Percentiles rank a stretch among this genome's conserved stretches.
Conservation (phyloP, 2,888 invertebrate genomes). For the Zygogramma bicolorata region DNA sequence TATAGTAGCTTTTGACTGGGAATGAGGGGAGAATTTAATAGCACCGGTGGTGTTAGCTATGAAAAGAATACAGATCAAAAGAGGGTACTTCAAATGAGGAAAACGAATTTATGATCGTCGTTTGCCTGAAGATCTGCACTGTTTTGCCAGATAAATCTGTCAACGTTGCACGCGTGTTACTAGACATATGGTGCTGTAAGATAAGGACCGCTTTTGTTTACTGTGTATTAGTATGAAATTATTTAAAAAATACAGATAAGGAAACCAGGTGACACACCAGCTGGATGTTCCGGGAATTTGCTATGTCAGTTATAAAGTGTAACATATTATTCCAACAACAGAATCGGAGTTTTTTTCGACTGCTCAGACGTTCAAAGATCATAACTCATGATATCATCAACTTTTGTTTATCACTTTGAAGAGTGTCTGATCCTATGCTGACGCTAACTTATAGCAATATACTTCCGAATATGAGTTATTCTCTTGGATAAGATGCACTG, state of each 20-base stretch:
- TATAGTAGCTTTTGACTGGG: slow-evolving; percentile 32
- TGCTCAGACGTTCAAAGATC: too few species aligned
- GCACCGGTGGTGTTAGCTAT: slow-evolving; percentile 20
- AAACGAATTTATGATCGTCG: slow-evolving; percentile 37
- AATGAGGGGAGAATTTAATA: slow-evolving; percentile 9
- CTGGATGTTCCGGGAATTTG: not conserved
- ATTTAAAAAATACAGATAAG: not conserved
- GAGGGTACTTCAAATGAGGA: slow-evolving; percentile 38
- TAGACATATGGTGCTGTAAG: slow-evolving; percentile 1
- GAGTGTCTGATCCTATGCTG: too few species aligned
- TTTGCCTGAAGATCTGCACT: slow-evolving; percentile 22
- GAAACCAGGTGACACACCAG: not conserved
- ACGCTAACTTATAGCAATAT: too few species aligned
- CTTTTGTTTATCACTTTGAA: too few species aligned
- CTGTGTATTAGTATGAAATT: not conserved
- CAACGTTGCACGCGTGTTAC: not conserved
- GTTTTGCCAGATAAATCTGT: slow-evolving; percentile 6
- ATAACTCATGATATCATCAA: too few species aligned
- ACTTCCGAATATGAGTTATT: too few species aligned
- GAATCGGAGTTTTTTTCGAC: too few species aligned
- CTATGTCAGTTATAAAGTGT: not conserved
- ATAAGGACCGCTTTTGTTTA: not conserved
- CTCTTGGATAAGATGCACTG: too few species aligned
- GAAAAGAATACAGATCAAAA: slow-evolving; percentile 38
- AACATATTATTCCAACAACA: not conserved